A percentile compares a stretch with the other conserved stretches of the same genome.
phyloP scores from a whole-genome alignment of 2,888 invertebrate species.

The Marasmarcha lunaedactyla region DNA sequence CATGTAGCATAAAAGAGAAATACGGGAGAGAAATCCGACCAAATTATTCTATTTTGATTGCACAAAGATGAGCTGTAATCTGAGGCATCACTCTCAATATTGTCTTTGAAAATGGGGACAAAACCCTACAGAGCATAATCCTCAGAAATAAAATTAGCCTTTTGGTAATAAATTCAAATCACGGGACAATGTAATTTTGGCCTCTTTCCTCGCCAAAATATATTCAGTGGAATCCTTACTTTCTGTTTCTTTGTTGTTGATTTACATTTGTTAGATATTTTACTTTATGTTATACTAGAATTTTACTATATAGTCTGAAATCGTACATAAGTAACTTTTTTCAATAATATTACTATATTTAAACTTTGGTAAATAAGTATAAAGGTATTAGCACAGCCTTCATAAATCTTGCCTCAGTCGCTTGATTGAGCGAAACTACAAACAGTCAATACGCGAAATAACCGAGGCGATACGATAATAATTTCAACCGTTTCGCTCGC shows the following conservation, averaged over 20 bases:
- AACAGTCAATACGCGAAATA: too few species aligned
- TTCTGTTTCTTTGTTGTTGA: conserved; percentile 55
- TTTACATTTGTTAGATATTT: conserved; percentile 42
- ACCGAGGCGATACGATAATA: too few species aligned
- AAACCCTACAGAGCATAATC: conserved; percentile 14
- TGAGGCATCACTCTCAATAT: conserved; percentile 40
- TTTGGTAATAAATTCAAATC: conserved; percentile 65
- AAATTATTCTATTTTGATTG: conserved; percentile 23
- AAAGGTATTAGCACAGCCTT: too few species aligned
- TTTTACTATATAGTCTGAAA: too few species aligned
- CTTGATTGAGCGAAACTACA: too few species aligned
- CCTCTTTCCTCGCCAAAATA: conserved; percentile 55
- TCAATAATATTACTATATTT: too few species aligned
- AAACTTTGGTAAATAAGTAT: too few species aligned
- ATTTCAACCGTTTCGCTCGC: too few species aligned
- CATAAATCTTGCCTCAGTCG: too few species aligned
- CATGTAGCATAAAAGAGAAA: too few species aligned
- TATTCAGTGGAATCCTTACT: conserved; percentile 60
- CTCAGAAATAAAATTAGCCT: conserved; percentile 60
- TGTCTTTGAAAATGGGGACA: conserved; percentile 22
- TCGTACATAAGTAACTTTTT: too few species aligned
- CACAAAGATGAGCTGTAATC: conserved; percentile 30
- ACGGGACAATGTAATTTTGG: conserved; percentile 54
- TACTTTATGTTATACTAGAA: conserved; percentile 34
- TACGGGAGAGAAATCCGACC: background rate